Base-by-base conservation (phyloP, 2,797 vertebrate species). In the Enteromius trimaculatus region DNA sequence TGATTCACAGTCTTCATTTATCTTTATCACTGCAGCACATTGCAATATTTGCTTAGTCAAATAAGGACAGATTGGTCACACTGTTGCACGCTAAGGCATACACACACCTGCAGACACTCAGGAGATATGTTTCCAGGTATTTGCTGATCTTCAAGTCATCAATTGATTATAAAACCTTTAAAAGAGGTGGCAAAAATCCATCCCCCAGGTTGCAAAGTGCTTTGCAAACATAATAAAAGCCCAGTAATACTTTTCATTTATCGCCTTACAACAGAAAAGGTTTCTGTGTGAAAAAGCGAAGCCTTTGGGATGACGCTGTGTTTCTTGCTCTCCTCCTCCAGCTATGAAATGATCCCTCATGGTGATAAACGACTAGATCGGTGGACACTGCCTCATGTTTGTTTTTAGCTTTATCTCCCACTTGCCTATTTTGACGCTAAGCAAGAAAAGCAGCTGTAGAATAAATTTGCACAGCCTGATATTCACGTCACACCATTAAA, bases 311-410 rank as follows among this genome's bases (percentile, higher is more conserved):
- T 90, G 89, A 92, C 89, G 89, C 87, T 86, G 85, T 89, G 88
- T 88, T 86, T 90, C 90, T 89, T 90, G 91, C 58, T 90, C 86
- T 80, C 64, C 83, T 88, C 92, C 90, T 90, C 83, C 64, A 87
- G 88, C 89, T 77, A 91, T 89, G 91, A 91, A 92, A 92, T 89
- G 91, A 90, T 92, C 88, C 89, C 89, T 91, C 76, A 80, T 75
- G 86, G 86, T 92, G 91, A 94, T 92, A 89, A 91, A 93, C 89
- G 88, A 86, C 84, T 84, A 88, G 89, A 89, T 88, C 76, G 85
- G 85, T 76, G 78, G 75, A 81, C 65, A 81, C 75, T 87, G 87
- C 86, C 89, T 91, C 88, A 88, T 86, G 80, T 68, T 84, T 87
- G 87, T 89, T 89, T 88, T 86, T 84, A 85, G 74, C 87, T 90